These are phyloP conservation scores for Drosophila eohydei DNA, from an alignment of 2,888 invertebrate genomes.

Conservation along the genomic window DNA sequence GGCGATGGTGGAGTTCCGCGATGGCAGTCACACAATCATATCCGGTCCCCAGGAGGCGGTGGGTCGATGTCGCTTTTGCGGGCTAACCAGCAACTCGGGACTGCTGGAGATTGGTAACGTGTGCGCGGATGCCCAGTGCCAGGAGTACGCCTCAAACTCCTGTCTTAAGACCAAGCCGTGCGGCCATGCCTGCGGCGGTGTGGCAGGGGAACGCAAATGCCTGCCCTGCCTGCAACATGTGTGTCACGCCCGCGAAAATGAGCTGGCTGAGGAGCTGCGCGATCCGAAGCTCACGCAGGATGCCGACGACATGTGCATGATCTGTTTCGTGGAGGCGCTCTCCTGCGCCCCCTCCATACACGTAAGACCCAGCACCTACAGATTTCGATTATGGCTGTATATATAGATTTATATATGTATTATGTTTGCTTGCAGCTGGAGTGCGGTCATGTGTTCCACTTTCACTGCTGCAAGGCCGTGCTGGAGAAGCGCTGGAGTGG, in stretches of 20 bases:
- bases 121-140: constrained; percentile 97
- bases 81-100: constrained; percentile 92
- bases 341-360: constrained; percentile 97
- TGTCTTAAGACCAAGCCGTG: constrained; percentile 93
- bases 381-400: no score
- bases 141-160: constrained; percentile 88
- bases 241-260: constrained; percentile 86
- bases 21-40: constrained; percentile 87
- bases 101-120: constrained; percentile 96
- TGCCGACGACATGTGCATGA: constrained; percentile 99
- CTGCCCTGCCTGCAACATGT: constrained; percentile 96
- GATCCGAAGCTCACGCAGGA: constrained; percentile 92
- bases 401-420: neutral
- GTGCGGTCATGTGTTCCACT: constrained; percentile 98
- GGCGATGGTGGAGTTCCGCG: constrained; percentile 95
- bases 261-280: constrained; percentile 79
- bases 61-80: constrained; percentile 97
- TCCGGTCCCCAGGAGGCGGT: constrained; percentile 85
- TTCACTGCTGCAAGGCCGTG: constrained; percentile 94
- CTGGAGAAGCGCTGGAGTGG: constrained; percentile 96
- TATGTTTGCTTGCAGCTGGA: constrained; percentile 87
- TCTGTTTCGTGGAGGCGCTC: constrained; percentile 98
- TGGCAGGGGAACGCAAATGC: constrained; percentile 93
- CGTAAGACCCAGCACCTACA: constrained; percentile 84
- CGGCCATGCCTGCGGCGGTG: constrained; percentile 97